Evolutionary conservation across 1,140 invertebrate genomes (phyloP), one percentile per base, ranked within the genome.

Genomic region (Campoletis sonorensis): DNA sequence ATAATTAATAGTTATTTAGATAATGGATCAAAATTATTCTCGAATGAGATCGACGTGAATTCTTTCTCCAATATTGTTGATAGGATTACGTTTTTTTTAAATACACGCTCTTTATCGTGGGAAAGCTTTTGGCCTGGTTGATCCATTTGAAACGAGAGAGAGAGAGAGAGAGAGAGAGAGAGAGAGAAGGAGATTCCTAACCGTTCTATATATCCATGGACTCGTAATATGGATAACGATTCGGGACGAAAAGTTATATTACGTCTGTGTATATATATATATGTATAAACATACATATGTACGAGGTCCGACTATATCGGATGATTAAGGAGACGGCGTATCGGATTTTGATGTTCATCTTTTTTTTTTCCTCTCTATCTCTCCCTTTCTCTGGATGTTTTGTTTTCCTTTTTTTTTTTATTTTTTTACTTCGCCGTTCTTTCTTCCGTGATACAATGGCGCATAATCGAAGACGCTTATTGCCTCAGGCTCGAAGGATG

Each of bases 211-310:
- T 58, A 58, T 58, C 18, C 21, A n/a, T 58, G 49, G 51, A 30
- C 68, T 72, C 51, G 77, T 82, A 79, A 82, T 82, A 68, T 75
- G 81, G 81, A 79, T 82, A 82, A 82, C 81, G 77, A 82, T 82
- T 79, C 68, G 70, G 77, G 81, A 82, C 81, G 49, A 82, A 78
- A 82, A 61, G 58, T 73, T 51, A 71, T 71, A 76, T 81, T 58
- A 58, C 21, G 54, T 58, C 4, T 58, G 21, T 58, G 21, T 21
- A 58, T 58, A 10, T 58, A 58, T 58, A 18, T 58, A 7, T 27
- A 67, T 58, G 16, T 58, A 58, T 58, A 10, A 10, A 58, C 8
- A 45, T 4, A 8, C 40, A 45, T 45, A 45, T 45, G 40, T 45
- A 45, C 40, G 40, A 45, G 3, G 61, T 27, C 73, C 40, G 61